Evolutionary conservation across 2,888 invertebrate genomes (phyloP).

Genomic region (Tetrapedia diversipes): DNA sequence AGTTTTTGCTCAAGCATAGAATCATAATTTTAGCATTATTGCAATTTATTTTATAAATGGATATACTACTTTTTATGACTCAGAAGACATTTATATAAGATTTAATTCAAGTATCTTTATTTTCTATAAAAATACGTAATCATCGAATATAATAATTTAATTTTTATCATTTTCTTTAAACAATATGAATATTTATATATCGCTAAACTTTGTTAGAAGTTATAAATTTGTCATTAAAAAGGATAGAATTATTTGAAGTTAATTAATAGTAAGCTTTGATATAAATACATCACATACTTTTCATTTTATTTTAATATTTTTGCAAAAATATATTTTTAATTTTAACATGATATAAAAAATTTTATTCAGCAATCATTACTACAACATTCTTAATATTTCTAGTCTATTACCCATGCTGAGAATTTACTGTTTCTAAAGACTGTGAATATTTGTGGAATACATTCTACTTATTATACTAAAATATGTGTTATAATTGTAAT

Average conservation of each 20-base stretch:
- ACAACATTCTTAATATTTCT: constrained; percentile 39
- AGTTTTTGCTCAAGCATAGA: constrained; percentile 44
- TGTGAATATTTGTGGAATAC: constrained; percentile 44
- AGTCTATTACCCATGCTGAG: constrained; percentile 36
- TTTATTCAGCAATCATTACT: constrained; percentile 8
- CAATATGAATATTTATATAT: constrained; percentile 1
- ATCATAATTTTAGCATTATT: constrained; percentile 19
- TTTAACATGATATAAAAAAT: constrained; percentile 14
- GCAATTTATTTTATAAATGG: constrained; percentile 17
- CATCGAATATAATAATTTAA: constrained; percentile 14
- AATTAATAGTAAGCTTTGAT: neutral
- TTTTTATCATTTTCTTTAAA: constrained; percentile 18
- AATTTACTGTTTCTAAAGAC: constrained; percentile 39
- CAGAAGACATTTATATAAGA: constrained; percentile 15
- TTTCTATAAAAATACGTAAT: neutral
- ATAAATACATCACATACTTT: neutral
- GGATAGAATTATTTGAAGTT: constrained; percentile 7
- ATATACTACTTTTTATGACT: constrained; percentile 19
- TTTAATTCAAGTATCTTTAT: constrained; percentile 14
- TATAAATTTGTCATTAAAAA: constrained; percentile 4
- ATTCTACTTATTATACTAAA: constrained; percentile 40
- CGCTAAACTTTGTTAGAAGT: constrained; percentile 13
- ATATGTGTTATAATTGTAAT: constrained; percentile 38
- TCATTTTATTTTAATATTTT: neutral
- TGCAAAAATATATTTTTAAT: constrained; percentile 2